Conservation (phyloP, 2,113 vertebrate species). For the Centropristis striata region DNA sequence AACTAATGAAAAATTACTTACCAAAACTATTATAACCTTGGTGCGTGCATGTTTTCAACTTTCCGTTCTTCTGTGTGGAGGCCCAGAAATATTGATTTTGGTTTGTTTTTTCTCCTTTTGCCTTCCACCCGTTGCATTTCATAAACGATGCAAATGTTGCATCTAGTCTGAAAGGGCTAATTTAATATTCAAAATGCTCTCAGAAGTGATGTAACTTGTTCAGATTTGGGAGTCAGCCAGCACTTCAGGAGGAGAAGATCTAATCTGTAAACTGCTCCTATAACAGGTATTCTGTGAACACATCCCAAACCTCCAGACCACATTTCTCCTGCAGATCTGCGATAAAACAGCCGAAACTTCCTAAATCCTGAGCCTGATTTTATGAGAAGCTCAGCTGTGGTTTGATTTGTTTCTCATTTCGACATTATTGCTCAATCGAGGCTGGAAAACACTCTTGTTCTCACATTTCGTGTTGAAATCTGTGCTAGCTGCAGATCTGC, state of each 20-base stretch:
- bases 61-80: no score
- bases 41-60: no score
- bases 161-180: no score
- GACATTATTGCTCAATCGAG: background rate
- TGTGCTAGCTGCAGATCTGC: conserved; percentile 41
- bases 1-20: no score
- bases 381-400: background rate
- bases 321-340: conserved; percentile 25
- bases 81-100: no score
- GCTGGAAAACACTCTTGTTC: conserved; percentile 16
- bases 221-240: background rate
- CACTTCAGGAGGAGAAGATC: background rate
- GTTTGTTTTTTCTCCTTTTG: no score
- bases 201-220: background rate
- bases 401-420: conserved; percentile 3
- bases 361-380: conserved; percentile 7
- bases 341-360: conserved; percentile 21
- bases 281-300: background rate
- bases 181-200: no score
- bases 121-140: no score
- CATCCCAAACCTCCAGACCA: background rate
- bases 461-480: conserved; percentile 12
- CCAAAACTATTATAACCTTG: no score
- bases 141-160: no score
- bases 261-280: background rate